Evolutionary conservation across 2,797 vertebrate species (phyloP).

Genomic region (Myiotriccus ornatus): DNA sequence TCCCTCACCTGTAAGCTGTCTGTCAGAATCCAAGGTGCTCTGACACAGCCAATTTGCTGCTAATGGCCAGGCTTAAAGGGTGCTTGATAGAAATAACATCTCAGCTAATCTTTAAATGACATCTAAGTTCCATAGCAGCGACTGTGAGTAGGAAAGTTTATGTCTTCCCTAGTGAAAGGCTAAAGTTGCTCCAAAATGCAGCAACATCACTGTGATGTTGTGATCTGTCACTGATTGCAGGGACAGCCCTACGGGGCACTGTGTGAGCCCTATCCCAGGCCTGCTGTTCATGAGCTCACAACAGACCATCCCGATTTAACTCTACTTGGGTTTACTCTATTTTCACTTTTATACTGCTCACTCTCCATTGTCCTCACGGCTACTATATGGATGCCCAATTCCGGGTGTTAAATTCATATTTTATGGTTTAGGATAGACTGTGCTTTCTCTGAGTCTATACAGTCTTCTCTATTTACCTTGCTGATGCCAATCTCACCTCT

Average conservation of each 20-base stretch:
- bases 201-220: background rate
- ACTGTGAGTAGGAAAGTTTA: background rate
- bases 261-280: background rate
- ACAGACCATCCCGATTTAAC: background rate
- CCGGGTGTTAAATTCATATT: background rate
- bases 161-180: background rate
- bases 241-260: background rate
- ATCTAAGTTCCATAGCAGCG: background rate
- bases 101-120: conserved; percentile 38
- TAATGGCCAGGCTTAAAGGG: background rate
- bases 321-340: background rate
- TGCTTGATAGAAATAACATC: conserved; percentile 29
- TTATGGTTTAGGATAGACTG: background rate
- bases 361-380: background rate
- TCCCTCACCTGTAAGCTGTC: background rate
- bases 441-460: background rate
- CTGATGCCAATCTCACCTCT: background rate
- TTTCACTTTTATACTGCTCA: background rate
- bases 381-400: background rate
- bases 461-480: background rate
- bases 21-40: conserved; percentile 6
- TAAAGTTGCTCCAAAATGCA: conserved; percentile 3
- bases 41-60: conserved; percentile 23
- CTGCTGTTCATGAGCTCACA: accelerated
- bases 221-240: background rate